These are phyloP conservation scores for Chiloscyllium plagiosum DNA, from an alignment of 2,113 vertebrate species.

Conservation along the genomic window DNA sequence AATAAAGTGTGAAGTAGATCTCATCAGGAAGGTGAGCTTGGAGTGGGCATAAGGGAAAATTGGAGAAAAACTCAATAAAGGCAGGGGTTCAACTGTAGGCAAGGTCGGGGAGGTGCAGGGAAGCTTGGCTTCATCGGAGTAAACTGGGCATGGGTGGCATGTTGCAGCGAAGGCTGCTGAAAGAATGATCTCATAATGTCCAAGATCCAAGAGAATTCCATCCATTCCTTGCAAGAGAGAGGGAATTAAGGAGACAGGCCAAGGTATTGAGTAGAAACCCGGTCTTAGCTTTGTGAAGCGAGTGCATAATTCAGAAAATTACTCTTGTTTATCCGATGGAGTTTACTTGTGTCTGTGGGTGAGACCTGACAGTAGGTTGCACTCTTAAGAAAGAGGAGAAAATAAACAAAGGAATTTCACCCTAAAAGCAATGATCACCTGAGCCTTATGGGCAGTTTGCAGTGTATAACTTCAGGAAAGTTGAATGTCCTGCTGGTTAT, in stretches of 20 bases:
- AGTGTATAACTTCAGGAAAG: background rate
- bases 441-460: background rate
- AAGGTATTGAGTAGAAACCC: background rate
- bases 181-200: background rate
- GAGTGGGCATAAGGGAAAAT: background rate
- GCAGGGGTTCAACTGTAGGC: background rate
- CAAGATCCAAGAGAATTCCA: background rate
- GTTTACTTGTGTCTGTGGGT: background rate
- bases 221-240: background rate
- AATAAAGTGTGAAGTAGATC: background rate
- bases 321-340: background rate
- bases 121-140: background rate
- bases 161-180: background rate
- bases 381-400: background rate
- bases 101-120: background rate
- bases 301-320: background rate
- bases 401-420: background rate
- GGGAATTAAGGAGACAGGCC: background rate
- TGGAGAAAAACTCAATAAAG: background rate
- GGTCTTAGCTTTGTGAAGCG: background rate
- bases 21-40: background rate
- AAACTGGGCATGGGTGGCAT: no score
- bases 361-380: background rate
- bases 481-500: background rate
- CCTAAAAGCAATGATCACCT: no score